Percentiles rank a stretch among this genome's conserved stretches.
These are phyloP conservation scores for Gibbula magus DNA, from an alignment of 2,888 invertebrate genomes.

Conservation along the genomic window DNA sequence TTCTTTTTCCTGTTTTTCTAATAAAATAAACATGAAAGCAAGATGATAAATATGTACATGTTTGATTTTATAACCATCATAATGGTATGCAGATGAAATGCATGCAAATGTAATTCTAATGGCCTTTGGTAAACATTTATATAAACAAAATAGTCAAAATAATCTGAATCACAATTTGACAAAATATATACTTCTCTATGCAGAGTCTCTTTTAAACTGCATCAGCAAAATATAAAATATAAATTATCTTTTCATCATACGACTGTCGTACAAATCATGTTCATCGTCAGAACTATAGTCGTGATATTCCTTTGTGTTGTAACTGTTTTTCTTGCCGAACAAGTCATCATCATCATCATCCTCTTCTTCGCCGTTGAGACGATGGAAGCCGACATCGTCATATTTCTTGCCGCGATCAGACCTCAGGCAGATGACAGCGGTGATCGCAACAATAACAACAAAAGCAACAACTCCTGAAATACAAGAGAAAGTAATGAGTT, in stretches of 20 bases:
- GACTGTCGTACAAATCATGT: constrained; percentile 46
- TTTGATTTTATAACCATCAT: too few species aligned
- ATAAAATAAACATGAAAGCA: too few species aligned
- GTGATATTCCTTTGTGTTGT: constrained; percentile 42
- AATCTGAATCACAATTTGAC: too few species aligned
- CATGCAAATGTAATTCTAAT: too few species aligned
- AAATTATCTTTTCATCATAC: constrained; percentile 31
- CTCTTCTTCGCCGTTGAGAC: constrained; percentile 51
- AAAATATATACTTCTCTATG: too few species aligned
- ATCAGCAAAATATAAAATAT: too few species aligned
- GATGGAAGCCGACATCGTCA: constrained; percentile 55
- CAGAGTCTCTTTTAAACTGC: too few species aligned
- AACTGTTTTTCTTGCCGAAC: constrained; percentile 28
- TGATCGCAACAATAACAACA: constrained; percentile 52
- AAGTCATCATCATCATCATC: constrained; percentile 51
- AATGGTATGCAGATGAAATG: too few species aligned
- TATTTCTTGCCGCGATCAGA: constrained; percentile 42
- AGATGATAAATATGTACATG: too few species aligned
- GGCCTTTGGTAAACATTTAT: too few species aligned
- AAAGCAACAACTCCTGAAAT: constrained; percentile 51
- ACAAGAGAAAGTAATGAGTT: neutral
- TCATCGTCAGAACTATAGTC: constrained; percentile 49
- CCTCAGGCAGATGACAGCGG: constrained; percentile 49
- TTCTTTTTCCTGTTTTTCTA: too few species aligned
- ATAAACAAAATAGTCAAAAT: too few species aligned